Base-by-base conservation (phyloP, 2,797 vertebrate species). In the Labeo calbasu region DNA sequence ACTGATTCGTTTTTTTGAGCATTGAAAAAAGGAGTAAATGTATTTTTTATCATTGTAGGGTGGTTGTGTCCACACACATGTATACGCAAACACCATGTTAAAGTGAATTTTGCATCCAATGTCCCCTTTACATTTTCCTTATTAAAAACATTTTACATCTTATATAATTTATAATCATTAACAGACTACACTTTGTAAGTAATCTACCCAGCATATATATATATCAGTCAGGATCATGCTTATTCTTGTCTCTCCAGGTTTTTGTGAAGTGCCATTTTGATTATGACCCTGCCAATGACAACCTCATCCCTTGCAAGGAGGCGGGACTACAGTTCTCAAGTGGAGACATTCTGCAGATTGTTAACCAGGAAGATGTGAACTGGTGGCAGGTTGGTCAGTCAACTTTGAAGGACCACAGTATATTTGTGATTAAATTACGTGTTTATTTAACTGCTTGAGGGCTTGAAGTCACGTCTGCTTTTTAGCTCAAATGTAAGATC, bases 311-410 rank as follows among this genome's bases (percentile, higher is more conserved):
- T 84, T 99, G 98, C 91, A 99, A 98, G 90, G 98, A 99, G 94
- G 98, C 98, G 78, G 98, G 96, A 66, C 94, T 99, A 88, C 94
- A 96, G 89, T 99, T 99, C 92, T 93, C 96, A 92, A 96, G 97
- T 23, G 97, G 97, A 71, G 97, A 99, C 91, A 96, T 99, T 90
- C 96, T 99, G 89, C 97, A 99, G 94, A 99, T 99, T 75, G 98
- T 99, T 92, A 99, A 98, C 94, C 98, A 99, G 94, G 98, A 99
- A 72, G 98, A 99, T 86, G 95, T 98, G 89, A 99, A 99, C 92
- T 99, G 98, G 98, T 99, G 98, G 98, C 98, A 99, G 95, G 98
- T 98, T 91, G 3, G 79, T 69, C 77, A 2, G 40, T 66, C 48
- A 25, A 14, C 11, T 21, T 76, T n/a, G 5, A 53, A 14, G 5